A percentile compares a stretch with the other conserved stretches of the same genome.
Conservation (phyloP, 2,797 vertebrate species). For the Diceros bicornis region DNA sequence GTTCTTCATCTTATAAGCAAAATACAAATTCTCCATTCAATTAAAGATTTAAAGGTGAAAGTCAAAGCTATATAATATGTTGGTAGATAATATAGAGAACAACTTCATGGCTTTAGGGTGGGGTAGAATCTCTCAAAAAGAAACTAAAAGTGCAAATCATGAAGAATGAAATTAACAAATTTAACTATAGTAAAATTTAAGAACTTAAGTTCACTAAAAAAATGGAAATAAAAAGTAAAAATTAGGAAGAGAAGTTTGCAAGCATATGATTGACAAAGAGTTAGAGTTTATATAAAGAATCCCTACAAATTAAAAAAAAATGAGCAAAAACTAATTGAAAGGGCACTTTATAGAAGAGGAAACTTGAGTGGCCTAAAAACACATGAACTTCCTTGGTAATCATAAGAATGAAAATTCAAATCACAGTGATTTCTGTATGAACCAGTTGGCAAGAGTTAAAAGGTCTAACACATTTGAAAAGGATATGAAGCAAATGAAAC, state of each 20-base stretch:
- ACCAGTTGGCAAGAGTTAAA: not conserved
- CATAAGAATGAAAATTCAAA: not conserved
- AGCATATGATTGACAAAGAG: not conserved
- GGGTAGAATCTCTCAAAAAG: not conserved
- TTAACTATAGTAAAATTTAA: not conserved
- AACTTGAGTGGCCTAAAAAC: not conserved
- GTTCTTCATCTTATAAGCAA: not conserved
- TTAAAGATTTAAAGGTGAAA: not conserved
- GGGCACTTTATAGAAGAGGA: not conserved
- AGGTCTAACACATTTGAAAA: not conserved
- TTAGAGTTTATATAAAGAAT: not conserved
- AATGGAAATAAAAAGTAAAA: not conserved
- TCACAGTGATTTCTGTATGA: not conserved
- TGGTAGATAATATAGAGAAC: not conserved
- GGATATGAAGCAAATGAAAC: not conserved
- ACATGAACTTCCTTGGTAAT: not conserved
- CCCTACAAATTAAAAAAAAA: not conserved
- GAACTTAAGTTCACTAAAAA: not conserved
- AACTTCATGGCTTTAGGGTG: not conserved
- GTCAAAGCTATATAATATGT: not conserved
- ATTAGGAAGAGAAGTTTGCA: conserved; percentile 2
- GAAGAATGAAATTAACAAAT: not conserved
- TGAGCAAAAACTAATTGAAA: not conserved
- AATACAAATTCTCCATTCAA: not conserved
- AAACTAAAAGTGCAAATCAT: not conserved